Percentiles rank a stretch among this genome's conserved stretches.
phyloP scores from a whole-genome alignment of 1,140 invertebrate species.

The Drosophila auraria region DNA sequence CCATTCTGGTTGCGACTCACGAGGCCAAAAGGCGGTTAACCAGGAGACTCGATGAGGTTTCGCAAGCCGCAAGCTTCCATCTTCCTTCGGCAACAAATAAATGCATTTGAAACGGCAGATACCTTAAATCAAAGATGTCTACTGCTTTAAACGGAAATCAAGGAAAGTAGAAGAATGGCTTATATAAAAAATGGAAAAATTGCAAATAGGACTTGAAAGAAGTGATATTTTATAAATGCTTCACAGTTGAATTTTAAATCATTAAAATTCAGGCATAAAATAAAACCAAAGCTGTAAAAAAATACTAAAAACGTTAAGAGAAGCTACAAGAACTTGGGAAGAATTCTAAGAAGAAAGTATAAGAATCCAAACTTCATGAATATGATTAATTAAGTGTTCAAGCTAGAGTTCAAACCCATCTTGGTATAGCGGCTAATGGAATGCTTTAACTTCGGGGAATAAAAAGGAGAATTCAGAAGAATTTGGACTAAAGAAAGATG shows the following conservation, averaged over 20 bases:
- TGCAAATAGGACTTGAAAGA: background rate
- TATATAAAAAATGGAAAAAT: background rate
- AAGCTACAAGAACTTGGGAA: background rate
- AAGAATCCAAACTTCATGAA: background rate
- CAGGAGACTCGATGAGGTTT: background rate
- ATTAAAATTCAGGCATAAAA: too few relatives aligned
- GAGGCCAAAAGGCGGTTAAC: slow-evolving; percentile 20
- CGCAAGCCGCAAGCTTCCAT: background rate
- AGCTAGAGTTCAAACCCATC: background rate
- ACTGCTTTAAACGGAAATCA: background rate
- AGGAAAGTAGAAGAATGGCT: background rate
- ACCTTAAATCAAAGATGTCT: background rate
- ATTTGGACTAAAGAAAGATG: background rate
- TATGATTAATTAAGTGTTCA: background rate
- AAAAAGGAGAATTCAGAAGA: background rate
- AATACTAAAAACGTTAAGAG: too few relatives aligned
- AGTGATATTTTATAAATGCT: background rate
- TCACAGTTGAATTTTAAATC: too few relatives aligned
- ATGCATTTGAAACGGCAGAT: background rate
- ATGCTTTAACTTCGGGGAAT: background rate
- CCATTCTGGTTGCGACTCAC: slow-evolving; percentile 4
- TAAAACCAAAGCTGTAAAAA: too few relatives aligned
- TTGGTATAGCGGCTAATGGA: background rate
- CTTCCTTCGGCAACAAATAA: background rate
- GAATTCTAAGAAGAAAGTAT: background rate